These are phyloP conservation scores for Sebastes minor DNA, from an alignment of 2,797 vertebrate species.

Conservation along the genomic window DNA sequence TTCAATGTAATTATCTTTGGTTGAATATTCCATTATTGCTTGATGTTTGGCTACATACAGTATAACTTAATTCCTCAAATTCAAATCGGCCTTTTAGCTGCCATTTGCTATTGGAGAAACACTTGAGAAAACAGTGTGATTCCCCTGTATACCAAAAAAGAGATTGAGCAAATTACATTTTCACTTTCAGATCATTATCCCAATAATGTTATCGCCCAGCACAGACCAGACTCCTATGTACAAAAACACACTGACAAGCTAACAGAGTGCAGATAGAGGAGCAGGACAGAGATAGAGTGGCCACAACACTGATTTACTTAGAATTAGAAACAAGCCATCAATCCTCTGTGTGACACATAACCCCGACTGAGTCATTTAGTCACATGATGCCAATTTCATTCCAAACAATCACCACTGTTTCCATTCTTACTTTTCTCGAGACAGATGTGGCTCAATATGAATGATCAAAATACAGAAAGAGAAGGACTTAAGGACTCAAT, in stretches of 20 bases:
- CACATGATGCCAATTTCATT: conserved; percentile 33
- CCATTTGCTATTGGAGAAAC: not conserved
- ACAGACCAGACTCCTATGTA: not conserved
- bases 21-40: not conserved
- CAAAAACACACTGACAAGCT: not conserved
- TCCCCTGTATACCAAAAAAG: not conserved
- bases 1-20: not conserved
- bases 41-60: not conserved
- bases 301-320: conserved; percentile 28
- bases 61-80: not conserved
- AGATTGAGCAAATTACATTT: not conserved
- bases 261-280: conserved; percentile 11
- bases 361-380: conserved; percentile 28
- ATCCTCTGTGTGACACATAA: conserved; percentile 28
- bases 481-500: not conserved
- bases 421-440: conserved; percentile 1
- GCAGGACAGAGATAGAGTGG: conserved; percentile 25
- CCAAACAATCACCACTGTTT: conserved; percentile 7
- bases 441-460: conserved; percentile 1
- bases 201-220: conserved; percentile 2
- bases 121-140: not conserved
- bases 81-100: not conserved
- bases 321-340: conserved; percentile 34
- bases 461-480: not conserved
- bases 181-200: conserved; percentile 7